These are phyloP conservation scores for Bucco capensis DNA, from an alignment of 2,113 vertebrate species.

Conservation along the genomic window DNA sequence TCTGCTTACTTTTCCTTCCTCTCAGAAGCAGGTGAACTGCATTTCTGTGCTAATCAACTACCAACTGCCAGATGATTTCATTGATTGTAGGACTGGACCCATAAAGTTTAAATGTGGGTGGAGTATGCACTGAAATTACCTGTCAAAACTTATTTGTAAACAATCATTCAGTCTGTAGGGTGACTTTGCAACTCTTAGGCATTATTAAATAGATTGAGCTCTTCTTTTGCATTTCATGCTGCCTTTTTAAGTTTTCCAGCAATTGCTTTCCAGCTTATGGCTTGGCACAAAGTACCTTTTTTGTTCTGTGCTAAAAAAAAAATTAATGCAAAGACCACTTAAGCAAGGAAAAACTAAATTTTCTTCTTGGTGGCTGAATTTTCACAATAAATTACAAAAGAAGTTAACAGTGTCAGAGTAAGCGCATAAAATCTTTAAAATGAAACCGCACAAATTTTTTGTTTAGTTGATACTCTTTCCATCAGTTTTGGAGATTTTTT, in stretches of 20 bases:
- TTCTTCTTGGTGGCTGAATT: neutral
- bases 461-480: neutral
- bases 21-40: neutral
- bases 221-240: neutral
- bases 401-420: neutral
- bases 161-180: neutral
- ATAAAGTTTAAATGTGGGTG: neutral
- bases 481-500: neutral
- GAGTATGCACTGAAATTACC: constrained; percentile 12
- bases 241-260: neutral
- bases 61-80: neutral
- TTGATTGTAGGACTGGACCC: neutral
- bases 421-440: neutral
- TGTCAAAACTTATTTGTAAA: constrained; percentile 18
- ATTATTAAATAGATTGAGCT: neutral
- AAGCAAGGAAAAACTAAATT: neutral
- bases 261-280: neutral
- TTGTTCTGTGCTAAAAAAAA: neutral
- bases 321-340: neutral
- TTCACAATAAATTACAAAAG: neutral
- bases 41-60: neutral
- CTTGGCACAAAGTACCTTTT: neutral
- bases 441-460: neutral
- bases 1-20: neutral
- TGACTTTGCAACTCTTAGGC: neutral